Evolutionary conservation across 2,113 vertebrate genomes (phyloP).

Genomic region (Cricetomys ansorgei): DNA sequence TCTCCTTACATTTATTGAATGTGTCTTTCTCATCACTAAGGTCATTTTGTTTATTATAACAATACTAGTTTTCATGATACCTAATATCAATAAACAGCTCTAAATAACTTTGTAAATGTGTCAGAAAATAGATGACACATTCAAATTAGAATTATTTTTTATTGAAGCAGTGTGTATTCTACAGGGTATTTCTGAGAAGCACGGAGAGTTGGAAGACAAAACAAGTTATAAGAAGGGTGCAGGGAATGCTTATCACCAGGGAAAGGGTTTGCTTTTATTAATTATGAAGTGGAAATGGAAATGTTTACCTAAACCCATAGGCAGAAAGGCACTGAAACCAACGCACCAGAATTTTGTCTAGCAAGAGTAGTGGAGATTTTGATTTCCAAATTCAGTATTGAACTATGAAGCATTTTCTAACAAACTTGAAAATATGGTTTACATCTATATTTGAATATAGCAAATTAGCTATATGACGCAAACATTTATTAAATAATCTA

Average conservation of each 20-base stretch:
- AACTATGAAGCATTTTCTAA: background rate
- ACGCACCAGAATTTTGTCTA: background rate
- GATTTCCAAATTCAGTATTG: background rate
- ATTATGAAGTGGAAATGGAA: background rate
- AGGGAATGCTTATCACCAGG: background rate
- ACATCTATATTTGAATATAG: background rate
- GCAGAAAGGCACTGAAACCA: background rate
- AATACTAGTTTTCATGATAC: background rate
- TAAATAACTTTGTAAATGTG: background rate
- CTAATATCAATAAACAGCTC: background rate
- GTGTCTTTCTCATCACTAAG: background rate
- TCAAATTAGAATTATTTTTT: background rate
- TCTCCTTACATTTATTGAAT: background rate
- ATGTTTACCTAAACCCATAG: background rate
- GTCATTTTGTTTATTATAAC: background rate
- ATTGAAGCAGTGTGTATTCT: background rate
- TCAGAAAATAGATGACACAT: background rate
- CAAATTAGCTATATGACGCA: background rate
- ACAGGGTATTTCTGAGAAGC: background rate
- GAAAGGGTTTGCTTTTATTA: background rate
- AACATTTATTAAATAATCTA: background rate
- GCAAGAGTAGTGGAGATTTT: background rate
- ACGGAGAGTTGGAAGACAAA: background rate
- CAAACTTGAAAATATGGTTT: background rate
- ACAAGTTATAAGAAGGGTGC: background rate